Evolutionary conservation across 2,113 vertebrate genomes (phyloP), one percentile per base, ranked within the genome.

Genomic region (Ceyx cyanopectus): DNA sequence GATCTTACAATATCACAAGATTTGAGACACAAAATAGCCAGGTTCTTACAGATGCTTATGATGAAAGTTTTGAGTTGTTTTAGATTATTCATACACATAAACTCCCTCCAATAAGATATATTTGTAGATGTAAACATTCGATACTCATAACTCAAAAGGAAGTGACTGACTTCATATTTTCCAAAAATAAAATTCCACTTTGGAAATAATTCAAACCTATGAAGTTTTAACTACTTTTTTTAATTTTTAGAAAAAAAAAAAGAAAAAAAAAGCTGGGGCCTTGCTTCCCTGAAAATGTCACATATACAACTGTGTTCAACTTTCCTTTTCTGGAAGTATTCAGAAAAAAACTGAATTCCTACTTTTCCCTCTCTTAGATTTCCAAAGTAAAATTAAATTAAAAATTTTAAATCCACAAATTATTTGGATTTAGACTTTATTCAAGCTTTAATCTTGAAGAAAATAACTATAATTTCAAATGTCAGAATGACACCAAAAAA

Each of bases 391-490:
- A 89, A 75, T 29, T 40, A 40, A 63, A 54, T 29, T 40, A 43
- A 50, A 50, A 51, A 14, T 37, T 37, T 37, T 37, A 81, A 81
- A 58, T 37, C 8, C 81, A 78, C 6, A 76, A 45, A 84, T 72
- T 93, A 12, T 29, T 57, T 79, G 34, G 13, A 10, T 85, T 89
- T 53, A 37, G 53, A 75, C 89, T 89, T 83, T 72, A 79, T 75
- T 93, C 11, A 75, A 56, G 40, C 65, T 91, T 86, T 81, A 87
- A 87, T 90, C 53, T 75, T 68, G n/a, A 86, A 48, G 14, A 81
- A 90, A 93, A 65, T 32, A 89, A 61, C 14, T 62, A 6, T 21
- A 86, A 67, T 61, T 67, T n/a, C 53, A 90, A 85, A 89, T 67
- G 34, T 41, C 60, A 88, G 29, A 56, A 63, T 37, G 48, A 81